Percentiles rank a stretch among this genome's conserved stretches.
These are phyloP conservation scores for Synergus umbraculus DNA, from an alignment of 2,888 invertebrate species.

Conservation along the genomic window DNA sequence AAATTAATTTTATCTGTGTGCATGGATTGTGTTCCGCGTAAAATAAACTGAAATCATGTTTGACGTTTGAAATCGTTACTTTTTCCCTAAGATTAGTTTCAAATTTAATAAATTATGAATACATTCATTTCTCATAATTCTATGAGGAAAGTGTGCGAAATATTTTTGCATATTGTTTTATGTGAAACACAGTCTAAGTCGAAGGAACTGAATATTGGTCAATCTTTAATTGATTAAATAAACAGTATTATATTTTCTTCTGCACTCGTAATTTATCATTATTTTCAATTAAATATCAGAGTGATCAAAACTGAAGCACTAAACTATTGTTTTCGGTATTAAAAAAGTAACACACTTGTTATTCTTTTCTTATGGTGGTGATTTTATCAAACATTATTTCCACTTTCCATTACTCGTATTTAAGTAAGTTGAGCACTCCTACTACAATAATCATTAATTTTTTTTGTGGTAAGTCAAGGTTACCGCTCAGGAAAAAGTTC, in stretches of 20 bases:
- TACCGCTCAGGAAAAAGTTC: conserved; percentile 32
- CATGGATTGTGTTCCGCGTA: conserved; percentile 1
- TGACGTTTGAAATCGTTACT: not conserved
- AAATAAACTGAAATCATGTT: not conserved
- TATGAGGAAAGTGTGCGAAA: not conserved
- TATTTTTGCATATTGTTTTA: not conserved
- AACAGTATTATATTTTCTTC: conserved; percentile 12
- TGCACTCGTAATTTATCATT: not conserved
- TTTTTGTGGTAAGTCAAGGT: conserved; percentile 18
- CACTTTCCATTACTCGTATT: not conserved
- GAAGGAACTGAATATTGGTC: conserved; percentile 1
- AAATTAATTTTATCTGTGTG: not conserved
- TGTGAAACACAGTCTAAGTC: not conserved
- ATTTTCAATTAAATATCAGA: not conserved
- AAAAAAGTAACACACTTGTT: not conserved
- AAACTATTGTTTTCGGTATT: not conserved
- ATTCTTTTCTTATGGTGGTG: not conserved
- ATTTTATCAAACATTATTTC: not conserved
- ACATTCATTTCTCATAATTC: not conserved
- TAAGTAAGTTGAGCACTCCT: not conserved
- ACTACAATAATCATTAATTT: conserved; percentile 10
- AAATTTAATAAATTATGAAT: not conserved
- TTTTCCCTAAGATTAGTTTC: not conserved
- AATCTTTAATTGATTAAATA: conserved; percentile 1
- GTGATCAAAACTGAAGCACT: not conserved